Base-by-base conservation (phyloP, 2,113 vertebrate species). In the Willisornis vidua region DNA sequence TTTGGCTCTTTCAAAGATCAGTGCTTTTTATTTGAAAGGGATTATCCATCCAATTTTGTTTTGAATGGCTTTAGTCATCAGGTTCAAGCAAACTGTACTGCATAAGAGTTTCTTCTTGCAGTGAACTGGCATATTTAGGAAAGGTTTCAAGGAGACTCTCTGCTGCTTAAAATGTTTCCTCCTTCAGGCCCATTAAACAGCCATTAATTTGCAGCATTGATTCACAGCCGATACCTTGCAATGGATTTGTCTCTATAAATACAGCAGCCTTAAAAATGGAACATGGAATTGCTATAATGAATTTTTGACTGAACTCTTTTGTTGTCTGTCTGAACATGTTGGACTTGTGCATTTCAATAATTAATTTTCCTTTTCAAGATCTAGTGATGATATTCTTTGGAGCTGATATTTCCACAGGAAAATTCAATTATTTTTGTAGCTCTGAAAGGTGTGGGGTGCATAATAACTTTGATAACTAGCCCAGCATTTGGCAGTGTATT, bases 391-490 rank as follows among this genome's bases (percentile, higher is more conserved):
- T 95, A 37, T 37, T 88, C 57, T 88, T 94, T 79, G 25, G 35
- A 75, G 24, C 28, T 66, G 59, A 35, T 89, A 95, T 81, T 95
- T 96, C 62, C 48, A 73, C 3, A 45, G 45, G 90, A 92, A 96
- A 93, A 96, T 82, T 96, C 59, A 94, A 65, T 96, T 95, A 89
- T 91, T 94, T 87, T 52, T 84, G 51, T 75, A 85, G 28, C 66
- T 89, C 46, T 85, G 49, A 57, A 93, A 96, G 31, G 58, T 94
- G 24, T 85, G 54, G 82, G 29, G 25, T 63, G 14, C 87, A 77
- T 96, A 88, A 82, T 88, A 85, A 90, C 46, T 81, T 90, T 74
- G 75, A 68, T 96, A 93, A 96, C 96, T 94, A 97, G 89, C 68
- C 48, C 55, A 68, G 25, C 89, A 33, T 87, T 89, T 95, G 52